Evolutionary conservation across 2,113 vertebrate genomes (phyloP).

Genomic region (Larimichthys crocea): DNA sequence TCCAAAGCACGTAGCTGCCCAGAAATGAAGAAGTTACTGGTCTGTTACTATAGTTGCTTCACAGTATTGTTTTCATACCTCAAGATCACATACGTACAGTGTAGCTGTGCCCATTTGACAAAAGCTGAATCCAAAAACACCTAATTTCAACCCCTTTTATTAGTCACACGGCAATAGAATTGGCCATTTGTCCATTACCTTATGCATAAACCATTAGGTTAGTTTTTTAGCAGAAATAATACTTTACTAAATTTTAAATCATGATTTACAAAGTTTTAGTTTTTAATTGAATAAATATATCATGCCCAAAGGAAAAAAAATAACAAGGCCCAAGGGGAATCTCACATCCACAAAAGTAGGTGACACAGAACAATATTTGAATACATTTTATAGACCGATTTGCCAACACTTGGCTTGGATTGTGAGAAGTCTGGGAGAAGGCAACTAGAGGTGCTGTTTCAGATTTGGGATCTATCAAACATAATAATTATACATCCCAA

Average conservation of each 20-base stretch:
- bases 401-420: background rate
- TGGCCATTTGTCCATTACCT: conserved; percentile 8
- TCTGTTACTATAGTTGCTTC: conserved; percentile 32
- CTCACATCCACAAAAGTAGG: background rate
- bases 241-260: background rate
- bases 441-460: too few relatives aligned
- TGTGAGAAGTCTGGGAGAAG: background rate
- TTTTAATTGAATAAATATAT: conserved; percentile 14
- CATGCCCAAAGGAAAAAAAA: background rate
- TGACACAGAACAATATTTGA: background rate
- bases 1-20: conserved; percentile 26
- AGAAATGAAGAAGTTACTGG: conserved; percentile 20
- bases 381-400: background rate
- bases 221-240: background rate
- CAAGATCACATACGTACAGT: conserved; percentile 14
- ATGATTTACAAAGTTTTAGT: background rate
- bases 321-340: background rate
- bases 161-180: conserved; percentile 24
- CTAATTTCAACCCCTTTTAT: conserved; percentile 5
- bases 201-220: background rate
- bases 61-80: conserved; percentile 9
- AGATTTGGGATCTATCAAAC: background rate
- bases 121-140: conserved; percentile 12
- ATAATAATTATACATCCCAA: background rate
- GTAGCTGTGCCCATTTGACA: background rate